Percentiles rank a stretch among this genome's conserved stretches.
Conservation (phyloP, 2,113 vertebrate genomes). For the Dascyllus trimaculatus region DNA sequence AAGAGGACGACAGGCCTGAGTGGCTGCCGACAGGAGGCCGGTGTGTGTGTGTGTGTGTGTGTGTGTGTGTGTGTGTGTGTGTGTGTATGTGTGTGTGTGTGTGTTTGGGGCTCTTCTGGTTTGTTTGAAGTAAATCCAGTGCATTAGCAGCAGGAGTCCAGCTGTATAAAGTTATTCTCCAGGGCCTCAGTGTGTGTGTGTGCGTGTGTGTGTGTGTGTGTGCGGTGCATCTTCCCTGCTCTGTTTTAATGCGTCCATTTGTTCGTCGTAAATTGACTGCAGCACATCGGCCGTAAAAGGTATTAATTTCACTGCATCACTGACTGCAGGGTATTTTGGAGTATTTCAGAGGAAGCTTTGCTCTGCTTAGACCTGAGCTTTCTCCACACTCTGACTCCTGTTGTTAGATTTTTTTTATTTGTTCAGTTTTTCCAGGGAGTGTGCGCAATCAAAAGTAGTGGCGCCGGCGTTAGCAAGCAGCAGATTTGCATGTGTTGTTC, state of each 20-base stretch:
- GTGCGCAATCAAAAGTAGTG: no score
- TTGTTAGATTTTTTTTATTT: no score
- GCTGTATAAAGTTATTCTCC: slow-evolving; percentile 37
- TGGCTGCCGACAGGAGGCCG: slow-evolving; percentile 14
- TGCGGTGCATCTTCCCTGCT: background rate
- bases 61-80: slow-evolving; percentile 43
- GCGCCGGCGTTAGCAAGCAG: no score
- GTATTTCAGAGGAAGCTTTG: rapidly evolving
- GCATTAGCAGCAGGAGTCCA: slow-evolving; percentile 53
- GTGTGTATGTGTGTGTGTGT: no score
- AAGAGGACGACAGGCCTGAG: slow-evolving; percentile 39
- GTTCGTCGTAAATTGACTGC: background rate
- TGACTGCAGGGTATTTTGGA: background rate
- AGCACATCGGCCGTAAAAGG: background rate
- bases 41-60: slow-evolving; percentile 38
- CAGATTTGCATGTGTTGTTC: no score
- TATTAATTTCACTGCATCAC: background rate
- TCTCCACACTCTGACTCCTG: no score
- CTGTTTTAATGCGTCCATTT: slow-evolving; percentile 5
- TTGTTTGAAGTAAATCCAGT: slow-evolving; percentile 58
- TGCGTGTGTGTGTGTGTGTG: slow-evolving; percentile 37
- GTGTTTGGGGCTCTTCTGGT: background rate
- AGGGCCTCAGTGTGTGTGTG: slow-evolving; percentile 34
- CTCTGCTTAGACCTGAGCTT: no score
- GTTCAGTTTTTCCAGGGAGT: no score